Base-by-base conservation (phyloP, 92 coral and sea anemone genomes). In the Bergia puertoricense region DNA sequence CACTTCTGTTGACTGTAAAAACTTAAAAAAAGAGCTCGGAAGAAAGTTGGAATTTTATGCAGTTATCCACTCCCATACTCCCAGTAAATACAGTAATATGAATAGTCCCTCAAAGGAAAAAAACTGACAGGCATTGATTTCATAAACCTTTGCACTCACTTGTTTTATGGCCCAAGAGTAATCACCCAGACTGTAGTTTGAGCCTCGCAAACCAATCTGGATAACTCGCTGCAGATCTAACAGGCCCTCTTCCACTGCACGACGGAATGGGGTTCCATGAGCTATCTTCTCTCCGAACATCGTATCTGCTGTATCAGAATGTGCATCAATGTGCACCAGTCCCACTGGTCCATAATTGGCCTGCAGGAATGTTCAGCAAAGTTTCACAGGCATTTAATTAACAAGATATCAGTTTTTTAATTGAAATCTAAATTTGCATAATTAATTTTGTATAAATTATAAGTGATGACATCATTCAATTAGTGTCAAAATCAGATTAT, bases 311-410 rank as follows among this genome's bases (percentile, higher is more conserved):
- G 93, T 92, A 75, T 94, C 96, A 38, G 96, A 36, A 41, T 94
- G 96, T 11, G 96, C 95, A 76, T 94, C 96, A 81, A 94, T 57
- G 45, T 90, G 96, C 30, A 94, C 68, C 39, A 94, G 43, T 0
- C 96, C 96, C 10, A 94, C 88, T 6, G 91, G 92, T 15, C 96
- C 96, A 84, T 94, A 86, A 65, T 94, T 94, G 62, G 86, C 94
- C 96, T 94, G 84, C 1, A 88, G 82, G 15, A 56, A 68, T 14
- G 2, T 8, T 3, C 50, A 78, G 38, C 62, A 67, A 76, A 39
- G 41, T 68, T 74, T 74, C 13, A 8, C 18, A 54, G 59, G 59
- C 59, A 15, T 5, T 2, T 46, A 46, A 30, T 30, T 30, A 30
- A 30, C 30, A 30, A 30, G 30, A 30, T 30, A 30, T 30, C 30